Evolutionary conservation across 2,797 vertebrate species (phyloP).

Genomic region (Orientallactaga sibirica): DNA sequence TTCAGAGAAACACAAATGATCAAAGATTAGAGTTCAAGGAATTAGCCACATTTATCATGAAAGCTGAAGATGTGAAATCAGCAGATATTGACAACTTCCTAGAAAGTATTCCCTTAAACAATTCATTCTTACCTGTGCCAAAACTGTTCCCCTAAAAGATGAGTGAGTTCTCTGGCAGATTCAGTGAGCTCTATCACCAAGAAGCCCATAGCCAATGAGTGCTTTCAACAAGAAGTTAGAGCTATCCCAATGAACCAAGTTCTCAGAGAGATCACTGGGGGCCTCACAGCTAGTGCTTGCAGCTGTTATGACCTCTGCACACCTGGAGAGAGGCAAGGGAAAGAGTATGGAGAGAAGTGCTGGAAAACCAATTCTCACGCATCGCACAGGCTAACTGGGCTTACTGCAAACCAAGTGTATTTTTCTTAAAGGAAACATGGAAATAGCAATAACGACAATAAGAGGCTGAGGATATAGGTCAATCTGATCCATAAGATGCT

Average conservation of each 20-base stretch:
- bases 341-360: neutral
- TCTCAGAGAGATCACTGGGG: neutral
- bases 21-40: neutral
- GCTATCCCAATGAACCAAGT: neutral
- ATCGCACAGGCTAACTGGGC: neutral
- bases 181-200: neutral
- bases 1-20: neutral
- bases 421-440: conserved; percentile 19
- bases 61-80: neutral
- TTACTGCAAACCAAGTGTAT: neutral
- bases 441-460: too few relatives aligned
- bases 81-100: neutral
- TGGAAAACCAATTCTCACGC: neutral
- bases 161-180: neutral
- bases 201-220: neutral
- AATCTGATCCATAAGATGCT: too few relatives aligned
- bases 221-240: neutral
- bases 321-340: neutral
- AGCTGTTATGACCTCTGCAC: neutral
- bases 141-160: neutral
- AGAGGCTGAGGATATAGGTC: too few relatives aligned
- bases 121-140: neutral
- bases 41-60: neutral
- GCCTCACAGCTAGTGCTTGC: neutral
- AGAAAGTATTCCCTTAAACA: neutral